Conservation (phyloP, 35 echinoderm and acorn worm genomes). For the Patiria miniata region DNA sequence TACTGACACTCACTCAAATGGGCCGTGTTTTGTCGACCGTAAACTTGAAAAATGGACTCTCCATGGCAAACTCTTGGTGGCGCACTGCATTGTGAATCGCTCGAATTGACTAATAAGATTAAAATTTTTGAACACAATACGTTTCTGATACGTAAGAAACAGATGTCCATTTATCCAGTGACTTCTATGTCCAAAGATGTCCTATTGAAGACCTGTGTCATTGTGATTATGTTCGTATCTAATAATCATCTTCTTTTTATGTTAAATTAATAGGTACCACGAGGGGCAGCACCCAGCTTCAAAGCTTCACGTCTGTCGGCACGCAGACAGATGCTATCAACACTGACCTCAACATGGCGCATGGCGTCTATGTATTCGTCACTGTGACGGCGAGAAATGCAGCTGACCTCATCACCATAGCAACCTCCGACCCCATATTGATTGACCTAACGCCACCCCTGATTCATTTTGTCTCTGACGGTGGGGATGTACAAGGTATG, state of each 20-base stretch:
- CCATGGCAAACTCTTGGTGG: too few species aligned
- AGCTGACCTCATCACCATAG: background rate
- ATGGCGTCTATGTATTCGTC: background rate
- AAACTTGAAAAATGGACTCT: too few species aligned
- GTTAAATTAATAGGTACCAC: background rate
- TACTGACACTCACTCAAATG: too few species aligned
- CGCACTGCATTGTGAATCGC: too few species aligned
- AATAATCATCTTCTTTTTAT: background rate
- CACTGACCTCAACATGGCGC: slow-evolving; percentile 6
- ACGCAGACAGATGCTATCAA: slow-evolving; percentile 5
- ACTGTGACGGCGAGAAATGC: slow-evolving; percentile 8
- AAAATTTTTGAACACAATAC: too few species aligned
- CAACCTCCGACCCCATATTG: background rate
- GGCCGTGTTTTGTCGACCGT: too few species aligned
- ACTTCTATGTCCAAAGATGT: too few species aligned
- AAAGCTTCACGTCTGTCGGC: slow-evolving; percentile 44
- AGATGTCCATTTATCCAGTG: too few species aligned
- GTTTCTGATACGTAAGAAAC: too few species aligned
- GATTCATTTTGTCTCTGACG: background rate
- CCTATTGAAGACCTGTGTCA: too few species aligned
- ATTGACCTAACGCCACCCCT: slow-evolving; percentile 37
- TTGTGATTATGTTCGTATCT: too few species aligned
- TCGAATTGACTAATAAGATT: too few species aligned
- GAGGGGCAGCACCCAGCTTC: slow-evolving; percentile 47
- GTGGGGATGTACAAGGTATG: background rate